Conservation (phyloP, 2,113 vertebrate genomes). For the Etheostoma spectabile region DNA sequence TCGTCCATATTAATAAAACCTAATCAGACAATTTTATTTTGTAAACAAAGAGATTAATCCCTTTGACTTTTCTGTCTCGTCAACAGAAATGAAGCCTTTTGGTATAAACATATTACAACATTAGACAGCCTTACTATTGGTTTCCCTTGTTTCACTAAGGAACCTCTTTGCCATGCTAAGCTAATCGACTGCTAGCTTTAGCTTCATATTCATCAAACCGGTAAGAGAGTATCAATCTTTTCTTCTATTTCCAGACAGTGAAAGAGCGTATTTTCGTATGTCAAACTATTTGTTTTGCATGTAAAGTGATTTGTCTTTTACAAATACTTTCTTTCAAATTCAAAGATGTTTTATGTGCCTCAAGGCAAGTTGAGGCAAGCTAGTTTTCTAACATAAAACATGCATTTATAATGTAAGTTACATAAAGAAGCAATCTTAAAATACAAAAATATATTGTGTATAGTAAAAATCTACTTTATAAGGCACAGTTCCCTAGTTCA, state of each 20-base stretch:
- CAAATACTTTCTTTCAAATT: not conserved
- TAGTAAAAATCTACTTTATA: not conserved
- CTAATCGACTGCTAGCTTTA: not conserved
- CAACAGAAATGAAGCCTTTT: not conserved
- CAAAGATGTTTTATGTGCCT: not conserved
- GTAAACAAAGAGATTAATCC: conserved; percentile 74
- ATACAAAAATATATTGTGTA: not conserved
- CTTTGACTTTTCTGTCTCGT: conserved; percentile 28
- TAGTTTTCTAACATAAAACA: not conserved
- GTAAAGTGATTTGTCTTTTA: not conserved
- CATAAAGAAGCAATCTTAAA: not conserved
- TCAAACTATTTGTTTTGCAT: not conserved
- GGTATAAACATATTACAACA: not conserved
- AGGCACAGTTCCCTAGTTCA: not conserved
- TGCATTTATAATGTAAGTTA: not conserved
- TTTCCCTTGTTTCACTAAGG: not conserved
- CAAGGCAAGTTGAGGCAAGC: not conserved
- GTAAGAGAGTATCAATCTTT: not conserved
- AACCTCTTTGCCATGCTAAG: not conserved
- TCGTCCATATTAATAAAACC: conserved; percentile 17
- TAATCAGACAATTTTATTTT: conserved; percentile 48
- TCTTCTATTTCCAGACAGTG: not conserved
- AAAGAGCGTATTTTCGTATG: not conserved
- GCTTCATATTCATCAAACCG: not conserved
- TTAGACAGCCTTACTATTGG: no score